These are phyloP conservation scores for Diceros bicornis DNA, from an alignment of 2,797 vertebrate genomes.

Conservation along the genomic window DNA sequence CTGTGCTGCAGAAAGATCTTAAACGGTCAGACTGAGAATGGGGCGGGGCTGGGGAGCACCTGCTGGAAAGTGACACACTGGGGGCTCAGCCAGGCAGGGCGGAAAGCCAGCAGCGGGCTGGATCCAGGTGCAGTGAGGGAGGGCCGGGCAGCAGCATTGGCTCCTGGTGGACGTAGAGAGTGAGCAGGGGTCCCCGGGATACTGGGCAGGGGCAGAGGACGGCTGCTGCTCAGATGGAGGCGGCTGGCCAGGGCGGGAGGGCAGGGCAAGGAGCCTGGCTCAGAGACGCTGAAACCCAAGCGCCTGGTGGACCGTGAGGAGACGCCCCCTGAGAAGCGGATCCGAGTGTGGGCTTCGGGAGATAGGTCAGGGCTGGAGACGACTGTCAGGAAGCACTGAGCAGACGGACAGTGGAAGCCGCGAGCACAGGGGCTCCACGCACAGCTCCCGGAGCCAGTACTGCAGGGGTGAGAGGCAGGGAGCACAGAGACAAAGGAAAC, in stretches of 20 bases:
- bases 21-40: neutral
- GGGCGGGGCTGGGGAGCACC: neutral
- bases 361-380: neutral
- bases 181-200: fast-evolving
- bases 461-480: neutral
- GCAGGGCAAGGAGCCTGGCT: neutral
- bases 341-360: fast-evolving
- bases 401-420: fast-evolving
- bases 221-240: neutral
- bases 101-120: neutral
- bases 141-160: neutral
- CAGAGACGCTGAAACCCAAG: neutral
- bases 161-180: neutral
- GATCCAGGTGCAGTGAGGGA: fast-evolving
- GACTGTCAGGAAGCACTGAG: neutral
- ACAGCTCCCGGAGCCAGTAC: neutral
- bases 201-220: fast-evolving
- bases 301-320: fast-evolving
- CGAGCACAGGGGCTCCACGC: neutral
- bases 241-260: neutral
- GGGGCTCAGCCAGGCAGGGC: neutral
- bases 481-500: fast-evolving
- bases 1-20: neutral
- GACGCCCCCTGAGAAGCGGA: neutral
- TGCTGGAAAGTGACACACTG: neutral